Evolutionary conservation across 1,140 invertebrate genomes (phyloP).

Genomic region (Aphelinus atriplicis): DNA sequence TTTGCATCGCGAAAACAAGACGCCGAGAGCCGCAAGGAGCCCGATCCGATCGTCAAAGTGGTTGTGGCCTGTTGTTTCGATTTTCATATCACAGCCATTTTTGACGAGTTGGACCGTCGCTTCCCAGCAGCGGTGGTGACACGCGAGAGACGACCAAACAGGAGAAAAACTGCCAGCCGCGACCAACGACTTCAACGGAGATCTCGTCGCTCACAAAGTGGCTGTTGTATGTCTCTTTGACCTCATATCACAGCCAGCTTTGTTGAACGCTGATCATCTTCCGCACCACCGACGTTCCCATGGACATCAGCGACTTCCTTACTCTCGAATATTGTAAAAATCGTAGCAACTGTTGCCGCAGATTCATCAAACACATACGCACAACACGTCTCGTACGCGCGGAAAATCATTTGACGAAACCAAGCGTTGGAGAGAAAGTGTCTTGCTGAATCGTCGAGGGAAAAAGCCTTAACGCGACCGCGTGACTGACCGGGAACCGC

Average conservation of each 20-base stretch:
- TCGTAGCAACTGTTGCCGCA: too few species aligned
- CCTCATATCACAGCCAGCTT: slow-evolving; percentile 83
- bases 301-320: too few species aligned
- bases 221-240: slow-evolving; percentile 69
- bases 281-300: slow-evolving; percentile 46
- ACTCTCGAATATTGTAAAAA: too few species aligned
- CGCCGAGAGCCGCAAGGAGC: slow-evolving; percentile 42
- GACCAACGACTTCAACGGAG: slow-evolving; percentile 31
- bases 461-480: too few species aligned
- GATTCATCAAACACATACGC: too few species aligned
- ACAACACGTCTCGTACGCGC: too few species aligned
- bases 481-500: too few species aligned
- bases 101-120: slow-evolving; percentile 79
- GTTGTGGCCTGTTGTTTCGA: slow-evolving; percentile 79
- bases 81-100: slow-evolving; percentile 90
- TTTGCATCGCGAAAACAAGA: too few species aligned
- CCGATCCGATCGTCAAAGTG: slow-evolving; percentile 78
- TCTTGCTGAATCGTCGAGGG: too few species aligned
- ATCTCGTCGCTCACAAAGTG: slow-evolving; percentile 73
- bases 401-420: too few species aligned
- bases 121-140: slow-evolving; percentile 22
- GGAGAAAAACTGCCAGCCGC: slow-evolving; percentile 19
- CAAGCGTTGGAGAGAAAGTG: too few species aligned
- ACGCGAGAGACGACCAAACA: slow-evolving; percentile 3
- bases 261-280: slow-evolving; percentile 76